Evolutionary conservation across 2,888 invertebrate species (phyloP), one percentile per base, ranked within the genome.

Genomic region (Myathropa florea): DNA sequence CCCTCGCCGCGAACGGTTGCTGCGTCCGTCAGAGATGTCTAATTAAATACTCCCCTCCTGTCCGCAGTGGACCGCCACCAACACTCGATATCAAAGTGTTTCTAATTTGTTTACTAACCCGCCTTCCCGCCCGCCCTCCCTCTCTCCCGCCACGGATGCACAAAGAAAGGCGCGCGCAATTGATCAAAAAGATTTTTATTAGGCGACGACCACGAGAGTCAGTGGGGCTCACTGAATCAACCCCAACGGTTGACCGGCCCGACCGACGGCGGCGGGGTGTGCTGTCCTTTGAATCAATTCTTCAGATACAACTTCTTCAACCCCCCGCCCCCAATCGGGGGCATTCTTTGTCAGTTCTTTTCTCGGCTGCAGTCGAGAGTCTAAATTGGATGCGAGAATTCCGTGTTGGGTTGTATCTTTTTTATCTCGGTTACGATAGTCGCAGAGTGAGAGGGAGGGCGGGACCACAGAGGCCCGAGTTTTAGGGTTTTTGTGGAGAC

Each of bases 11-110:
- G 46, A 53, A 18, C 10, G 21, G 7, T 53, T 30, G 59, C 26
- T 23, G 39, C 57, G 30, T 70, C 80, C 18, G 53, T 33, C 65
- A 68, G 78, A 63, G 67, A 77, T 68, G 33, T 39, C 83, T 85
- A 81, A 76, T 81, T 81, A 85, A 76, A 81, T 85, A 36, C 73
- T 63, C 76, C 67, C 63, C 68, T 33, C 10, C 55, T 59, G 33
- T 61, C 21, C 9, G 33, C 12, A 61, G 46, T 12, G 53, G 65
- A 26, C 64, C 26, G 24, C 18, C 12, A 33, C 81, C 82, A 81
- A 77, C 82, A 82, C 82, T 82, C 85, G 85, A 85, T 85, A 85
- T 85, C 85, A 85, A 82, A 85, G 85, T 85, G 85, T 85, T 85
- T 82, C 82, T 82, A 85, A 85, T 85, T 85, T 85, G 82, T 78